phyloP scores from a whole-genome alignment of 2,888 invertebrate genomes.

The Caenorhabditis sp. region DNA sequence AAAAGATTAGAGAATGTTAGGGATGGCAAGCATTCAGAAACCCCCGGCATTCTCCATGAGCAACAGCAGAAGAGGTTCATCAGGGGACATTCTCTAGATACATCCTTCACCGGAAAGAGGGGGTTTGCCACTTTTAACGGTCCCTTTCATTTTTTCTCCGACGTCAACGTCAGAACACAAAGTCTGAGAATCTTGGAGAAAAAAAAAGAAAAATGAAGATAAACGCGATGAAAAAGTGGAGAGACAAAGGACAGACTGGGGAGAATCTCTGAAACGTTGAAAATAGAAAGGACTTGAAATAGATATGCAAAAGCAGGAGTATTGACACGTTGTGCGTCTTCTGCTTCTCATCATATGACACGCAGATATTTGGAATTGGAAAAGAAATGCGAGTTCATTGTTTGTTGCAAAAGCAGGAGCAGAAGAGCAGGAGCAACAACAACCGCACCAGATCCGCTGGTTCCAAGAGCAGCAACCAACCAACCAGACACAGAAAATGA shows the following conservation, averaged over 20 bases:
- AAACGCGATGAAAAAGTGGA: background rate
- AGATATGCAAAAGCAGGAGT: conserved; percentile 40
- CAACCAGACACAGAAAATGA: background rate
- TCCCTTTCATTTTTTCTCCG: too few species aligned
- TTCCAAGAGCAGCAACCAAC: background rate
- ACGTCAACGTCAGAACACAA: conserved; percentile 47
- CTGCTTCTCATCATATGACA: conserved; percentile 53
- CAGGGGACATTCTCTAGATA: conserved; percentile 58
- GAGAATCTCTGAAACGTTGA: conserved; percentile 20
- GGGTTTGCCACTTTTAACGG: conserved; percentile 10
- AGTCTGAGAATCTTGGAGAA: conserved; percentile 5
- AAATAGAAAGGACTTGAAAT: conserved; percentile 21
- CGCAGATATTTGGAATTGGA: conserved; percentile 39
- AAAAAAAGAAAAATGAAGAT: background rate
- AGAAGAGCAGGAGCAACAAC: background rate
- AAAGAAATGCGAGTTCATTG: conserved; percentile 36
- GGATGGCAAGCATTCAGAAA: background rate
- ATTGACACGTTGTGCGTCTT: conserved; percentile 32
- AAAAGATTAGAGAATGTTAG: background rate
- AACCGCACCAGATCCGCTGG: background rate
- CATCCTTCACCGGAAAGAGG: conserved; percentile 57
- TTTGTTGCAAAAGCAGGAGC: conserved; percentile 22
- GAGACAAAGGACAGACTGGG: background rate
- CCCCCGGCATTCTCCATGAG: background rate
- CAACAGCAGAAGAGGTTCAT: conserved; percentile 35